Conservation (phyloP, 1,140 invertebrate species). For the Calliopsis andreniformis region DNA sequence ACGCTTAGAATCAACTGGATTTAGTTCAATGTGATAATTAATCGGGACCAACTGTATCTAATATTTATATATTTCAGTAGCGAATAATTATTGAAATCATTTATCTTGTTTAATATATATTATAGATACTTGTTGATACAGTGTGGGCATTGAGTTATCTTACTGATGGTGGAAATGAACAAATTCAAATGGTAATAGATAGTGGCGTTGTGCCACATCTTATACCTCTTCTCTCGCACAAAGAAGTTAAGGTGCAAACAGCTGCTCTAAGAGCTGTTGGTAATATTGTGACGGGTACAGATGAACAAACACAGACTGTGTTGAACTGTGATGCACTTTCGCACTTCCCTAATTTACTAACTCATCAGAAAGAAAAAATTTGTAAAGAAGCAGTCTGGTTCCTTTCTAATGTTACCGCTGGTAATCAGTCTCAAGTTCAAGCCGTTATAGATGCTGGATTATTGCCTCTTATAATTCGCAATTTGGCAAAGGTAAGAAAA, state of each 20-base stretch:
- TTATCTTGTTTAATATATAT: neutral
- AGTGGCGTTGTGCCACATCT: conserved; percentile 96
- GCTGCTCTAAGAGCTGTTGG: conserved; percentile 98
- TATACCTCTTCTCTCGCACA: conserved; percentile 96
- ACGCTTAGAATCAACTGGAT: too few relatives aligned
- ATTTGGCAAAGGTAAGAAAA: conserved; percentile 86
- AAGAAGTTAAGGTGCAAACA: conserved; percentile 98
- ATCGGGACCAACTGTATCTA: too few relatives aligned
- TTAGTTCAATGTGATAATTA: too few relatives aligned
- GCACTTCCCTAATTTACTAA: conserved; percentile 94
- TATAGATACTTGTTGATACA: conserved; percentile 97
- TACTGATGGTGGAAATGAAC: conserved; percentile 98
- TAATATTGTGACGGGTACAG: conserved; percentile 99
- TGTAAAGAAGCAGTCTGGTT: conserved; percentile 99
- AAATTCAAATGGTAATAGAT: conserved; percentile 99
- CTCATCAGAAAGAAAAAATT: conserved; percentile 93
- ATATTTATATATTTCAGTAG: too few relatives aligned
- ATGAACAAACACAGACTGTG: conserved; percentile 96
- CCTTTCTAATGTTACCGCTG: conserved; percentile 98
- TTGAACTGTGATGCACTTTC: conserved; percentile 89
- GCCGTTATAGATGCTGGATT: conserved; percentile 97
- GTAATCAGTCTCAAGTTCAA: conserved; percentile 98
- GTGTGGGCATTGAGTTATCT: conserved; percentile 99
- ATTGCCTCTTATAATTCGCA: conserved; percentile 96
- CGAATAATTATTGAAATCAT: neutral